Evolutionary conservation across 2,113 vertebrate species (phyloP), one percentile per base, ranked within the genome.

Genomic region (Cebidichthys violaceus): DNA sequence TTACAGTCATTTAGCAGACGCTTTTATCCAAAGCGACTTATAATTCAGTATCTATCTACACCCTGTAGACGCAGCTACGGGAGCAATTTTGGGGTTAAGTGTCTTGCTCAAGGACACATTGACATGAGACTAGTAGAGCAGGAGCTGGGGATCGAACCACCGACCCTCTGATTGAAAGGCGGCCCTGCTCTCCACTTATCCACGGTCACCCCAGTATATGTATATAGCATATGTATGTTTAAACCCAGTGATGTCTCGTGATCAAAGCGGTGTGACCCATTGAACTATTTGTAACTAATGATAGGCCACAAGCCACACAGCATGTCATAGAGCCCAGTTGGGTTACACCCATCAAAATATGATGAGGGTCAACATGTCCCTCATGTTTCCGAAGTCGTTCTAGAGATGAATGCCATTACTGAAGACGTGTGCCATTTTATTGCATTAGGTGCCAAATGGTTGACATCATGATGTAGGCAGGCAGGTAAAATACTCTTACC

Each of bases 271-370:
- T 70, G 69, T 88, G 91, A 89, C 90, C 91, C 83, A 89, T 83
- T 91, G 91, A 93, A 93, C 89, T 88, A 88, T 91, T 87, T 90
- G 90, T 81, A 90, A 90, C 91, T 92, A 88, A 92, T 91, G 87
- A 94, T 87, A 92, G 86, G 83, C 85, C 88, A 82, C 90, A 85
- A 85, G 86, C 86, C 90, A 85, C 88, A 69, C 84, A 80, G 81
- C 84, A 71, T 88, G 88, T 82, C 76, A 61, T 29, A 24, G 57
- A 88, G 76, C 81, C 74, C 86, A 90, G 77, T 81, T 81, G 67
- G 87, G 84, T 92, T 91, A 85, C 91, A 81, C 81, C 87, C 86
- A 90, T 91, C 87, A 93, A 92, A 90, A 82, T 82, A 85, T 91
- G 91, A 89, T 86, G 65, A 81, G 70, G 86, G 79, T 78, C 88